Percentiles rank a stretch among this genome's conserved stretches.
phyloP scores from a whole-genome alignment of 2,797 vertebrate genomes.

The Delichon dasypus region DNA sequence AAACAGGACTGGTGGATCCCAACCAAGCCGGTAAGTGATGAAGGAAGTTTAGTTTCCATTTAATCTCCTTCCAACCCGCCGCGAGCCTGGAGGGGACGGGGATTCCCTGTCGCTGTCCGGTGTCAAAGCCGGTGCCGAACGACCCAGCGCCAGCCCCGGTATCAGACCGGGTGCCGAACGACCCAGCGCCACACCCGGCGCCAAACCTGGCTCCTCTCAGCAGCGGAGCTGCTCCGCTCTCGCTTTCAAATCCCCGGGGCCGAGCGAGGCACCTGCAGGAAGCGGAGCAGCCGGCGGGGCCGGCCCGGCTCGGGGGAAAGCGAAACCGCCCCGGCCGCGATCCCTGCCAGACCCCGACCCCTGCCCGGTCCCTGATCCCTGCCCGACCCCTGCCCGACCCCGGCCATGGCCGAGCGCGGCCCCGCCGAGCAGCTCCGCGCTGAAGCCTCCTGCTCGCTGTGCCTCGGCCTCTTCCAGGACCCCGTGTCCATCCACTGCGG shows the following conservation, averaged over 20 bases:
- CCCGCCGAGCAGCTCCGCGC: background rate
- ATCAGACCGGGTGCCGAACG: background rate
- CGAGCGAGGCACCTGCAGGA: background rate
- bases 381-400: rapidly evolving
- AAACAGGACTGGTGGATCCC: background rate
- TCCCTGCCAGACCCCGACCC: no score
- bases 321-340: background rate
- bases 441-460: conserved; percentile 59
- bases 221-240: background rate
- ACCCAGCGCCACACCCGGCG: background rate
- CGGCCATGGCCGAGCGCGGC: background rate
- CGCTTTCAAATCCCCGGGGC: background rate
- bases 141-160: background rate
- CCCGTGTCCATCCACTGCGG: conserved; percentile 76
- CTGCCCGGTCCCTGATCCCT: no score
- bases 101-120: no score
- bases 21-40: rapidly evolving
- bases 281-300: background rate
- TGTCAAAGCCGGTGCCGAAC: no score
- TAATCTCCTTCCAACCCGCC: background rate
- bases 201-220: background rate
- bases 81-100: background rate
- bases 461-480: conserved; percentile 68
- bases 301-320: background rate
- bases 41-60: background rate